Evolutionary conservation across 2,113 vertebrate species (phyloP).

Genomic region (Crotalus viridis): DNA sequence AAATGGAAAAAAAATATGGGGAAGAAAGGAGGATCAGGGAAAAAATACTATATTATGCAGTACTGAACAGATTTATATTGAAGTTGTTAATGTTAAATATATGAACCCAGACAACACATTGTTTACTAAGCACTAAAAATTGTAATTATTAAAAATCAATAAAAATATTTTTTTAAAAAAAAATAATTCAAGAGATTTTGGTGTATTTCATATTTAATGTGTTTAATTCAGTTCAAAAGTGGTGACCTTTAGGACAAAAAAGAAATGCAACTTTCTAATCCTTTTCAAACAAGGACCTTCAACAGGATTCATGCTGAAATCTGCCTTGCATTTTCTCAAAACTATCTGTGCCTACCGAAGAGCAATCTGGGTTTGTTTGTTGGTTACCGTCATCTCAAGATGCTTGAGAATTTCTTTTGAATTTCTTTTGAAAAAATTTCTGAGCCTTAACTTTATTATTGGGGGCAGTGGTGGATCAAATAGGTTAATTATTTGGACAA

Average conservation of each 20-base stretch:
- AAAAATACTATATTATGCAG: too few relatives aligned
- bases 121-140: too few relatives aligned
- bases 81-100: too few relatives aligned
- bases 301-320: neutral
- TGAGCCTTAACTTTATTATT: neutral
- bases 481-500: neutral
- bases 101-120: too few relatives aligned
- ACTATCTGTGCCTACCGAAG: neutral
- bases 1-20: too few relatives aligned
- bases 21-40: too few relatives aligned
- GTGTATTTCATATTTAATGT: neutral
- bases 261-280: neutral
- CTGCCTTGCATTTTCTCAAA: neutral
- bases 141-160: too few relatives aligned
- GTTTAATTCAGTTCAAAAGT: neutral
- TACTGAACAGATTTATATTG: too few relatives aligned
- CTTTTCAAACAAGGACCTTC: neutral
- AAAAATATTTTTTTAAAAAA: too few relatives aligned
- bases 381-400: neutral
- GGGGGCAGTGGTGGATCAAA: neutral
- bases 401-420: neutral
- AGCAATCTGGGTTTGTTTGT: neutral
- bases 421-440: neutral
- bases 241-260: neutral
- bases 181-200: neutral